A percentile compares a stretch with the other conserved stretches of the same genome.
These are phyloP conservation scores for Acleris sparsana DNA, from an alignment of 2,888 invertebrate species.

Conservation along the genomic window DNA sequence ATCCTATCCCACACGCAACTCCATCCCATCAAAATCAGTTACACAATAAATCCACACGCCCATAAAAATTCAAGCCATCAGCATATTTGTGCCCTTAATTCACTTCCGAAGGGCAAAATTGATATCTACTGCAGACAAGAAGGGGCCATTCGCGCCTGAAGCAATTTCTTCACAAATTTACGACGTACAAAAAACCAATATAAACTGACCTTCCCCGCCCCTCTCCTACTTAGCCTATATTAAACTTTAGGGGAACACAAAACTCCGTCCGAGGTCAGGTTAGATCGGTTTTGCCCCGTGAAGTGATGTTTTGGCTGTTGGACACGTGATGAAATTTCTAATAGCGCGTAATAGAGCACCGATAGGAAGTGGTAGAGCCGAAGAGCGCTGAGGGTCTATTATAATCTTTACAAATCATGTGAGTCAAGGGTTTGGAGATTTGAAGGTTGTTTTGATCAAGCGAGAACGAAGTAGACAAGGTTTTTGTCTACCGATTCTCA, in stretches of 20 bases:
- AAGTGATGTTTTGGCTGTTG: constrained; percentile 26
- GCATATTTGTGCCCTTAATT: constrained; percentile 35
- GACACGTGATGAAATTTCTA: constrained; percentile 35
- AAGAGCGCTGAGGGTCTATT: constrained; percentile 17
- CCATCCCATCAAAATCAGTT: background rate
- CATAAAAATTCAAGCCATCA: constrained; percentile 34
- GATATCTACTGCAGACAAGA: constrained; percentile 34
- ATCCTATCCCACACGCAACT: background rate
- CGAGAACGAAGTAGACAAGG: background rate
- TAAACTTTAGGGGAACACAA: background rate
- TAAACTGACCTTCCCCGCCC: constrained; percentile 1
- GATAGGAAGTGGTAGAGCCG: constrained; percentile 23
- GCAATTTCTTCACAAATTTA: constrained; percentile 33
- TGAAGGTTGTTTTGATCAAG: background rate
- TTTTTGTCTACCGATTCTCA: too few species aligned
- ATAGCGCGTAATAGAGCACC: constrained; percentile 24
- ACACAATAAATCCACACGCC: background rate
- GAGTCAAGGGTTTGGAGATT: background rate
- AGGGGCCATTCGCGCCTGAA: constrained; percentile 21
- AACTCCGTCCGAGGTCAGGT: background rate
- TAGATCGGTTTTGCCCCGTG: background rate
- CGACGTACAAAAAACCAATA: constrained; percentile 9
- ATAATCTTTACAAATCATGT: constrained; percentile 25
- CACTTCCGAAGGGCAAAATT: constrained; percentile 36
- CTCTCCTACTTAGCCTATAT: background rate